Percentiles rank a stretch among this genome's conserved stretches.
These are phyloP conservation scores for Teleogryllus oceanicus DNA, from an alignment of 2,888 invertebrate species.

Conservation along the genomic window DNA sequence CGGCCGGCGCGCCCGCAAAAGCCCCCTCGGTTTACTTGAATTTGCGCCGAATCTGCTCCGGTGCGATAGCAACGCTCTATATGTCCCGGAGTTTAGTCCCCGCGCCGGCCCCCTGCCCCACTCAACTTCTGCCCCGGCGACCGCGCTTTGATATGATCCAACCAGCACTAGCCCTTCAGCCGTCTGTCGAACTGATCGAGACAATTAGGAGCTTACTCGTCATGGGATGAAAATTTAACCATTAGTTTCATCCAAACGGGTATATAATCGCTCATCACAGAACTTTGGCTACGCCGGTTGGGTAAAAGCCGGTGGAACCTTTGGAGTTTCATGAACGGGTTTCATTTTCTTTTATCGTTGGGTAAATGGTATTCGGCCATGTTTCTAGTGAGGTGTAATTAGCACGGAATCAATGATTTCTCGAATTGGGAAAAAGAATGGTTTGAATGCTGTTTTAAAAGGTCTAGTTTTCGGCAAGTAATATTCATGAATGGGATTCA, in stretches of 20 bases:
- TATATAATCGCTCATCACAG: neutral
- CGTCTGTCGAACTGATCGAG: neutral
- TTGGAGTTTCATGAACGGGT: no score
- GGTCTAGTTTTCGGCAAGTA: no score
- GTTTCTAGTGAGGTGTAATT: no score
- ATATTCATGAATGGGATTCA: no score
- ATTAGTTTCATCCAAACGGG: neutral
- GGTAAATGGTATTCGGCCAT: no score
- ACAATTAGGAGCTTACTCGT: neutral
- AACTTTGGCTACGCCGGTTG: no score
- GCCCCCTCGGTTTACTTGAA: neutral
- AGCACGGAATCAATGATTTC: no score
- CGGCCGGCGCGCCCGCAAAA: neutral
- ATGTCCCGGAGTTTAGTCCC: neutral
- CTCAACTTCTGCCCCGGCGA: conserved; percentile 4
- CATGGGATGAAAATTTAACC: neutral
- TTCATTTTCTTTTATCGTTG: no score
- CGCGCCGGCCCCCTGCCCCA: neutral
- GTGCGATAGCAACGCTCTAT: neutral
- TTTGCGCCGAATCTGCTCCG: neutral
- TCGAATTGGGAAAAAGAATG: no score
- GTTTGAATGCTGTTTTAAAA: no score
- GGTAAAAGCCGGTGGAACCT: no score
- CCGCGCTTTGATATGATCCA: neutral
- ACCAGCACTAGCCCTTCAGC: neutral